Base-by-base conservation (phyloP, 1,140 invertebrate species). In the Trachymyrmex cornetzi region DNA sequence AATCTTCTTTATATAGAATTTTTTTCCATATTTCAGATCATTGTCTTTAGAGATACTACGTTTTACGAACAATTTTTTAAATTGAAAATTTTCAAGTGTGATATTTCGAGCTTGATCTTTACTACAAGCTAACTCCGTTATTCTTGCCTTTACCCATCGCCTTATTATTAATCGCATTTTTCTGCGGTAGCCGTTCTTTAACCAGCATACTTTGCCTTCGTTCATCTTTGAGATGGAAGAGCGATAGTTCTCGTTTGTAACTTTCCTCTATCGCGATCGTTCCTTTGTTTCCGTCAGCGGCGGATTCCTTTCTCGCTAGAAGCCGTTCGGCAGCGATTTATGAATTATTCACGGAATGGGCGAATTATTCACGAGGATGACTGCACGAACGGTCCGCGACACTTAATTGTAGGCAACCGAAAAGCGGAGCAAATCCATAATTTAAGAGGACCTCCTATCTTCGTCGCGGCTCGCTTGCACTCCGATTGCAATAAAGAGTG, bases 261-360 rank as follows among this genome's bases (percentile, higher is more conserved):
- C 48, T 64, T 53, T 53, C 2, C n/a, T 79, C 55, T 84, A 48
- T 79, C 74, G 27, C 59, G 48, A 27, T 44, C 55, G 75, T 77
- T 19, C 55, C 16, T 79, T 79, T 77, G 74, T 85, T 61, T 85
- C 77, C 44, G 30, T 44, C 48, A 22, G 57, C 7, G 69, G 3
- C 1, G 71, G 16, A 85, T 16, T 34, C 30, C 34, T 79, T 27
- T 9, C 4, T 14, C 55, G 38, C 48, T 44, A 59, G 74, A 38
- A 79, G 59, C 59, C 74, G 59, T 79, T 75, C n/a, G 67, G 67
- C 30, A n/a, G 38, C 80, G 74, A 89, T 89, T 86, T 89, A 88
- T 89, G 87, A 88, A 89, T 89, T 89, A 89, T 89, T 89, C 87
- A 89, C 75, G 14, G 55, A 53, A 27, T n/a, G 67, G 57, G 22